phyloP scores from a whole-genome alignment of 2,888 invertebrate genomes.

The Hydraecia micacea region DNA sequence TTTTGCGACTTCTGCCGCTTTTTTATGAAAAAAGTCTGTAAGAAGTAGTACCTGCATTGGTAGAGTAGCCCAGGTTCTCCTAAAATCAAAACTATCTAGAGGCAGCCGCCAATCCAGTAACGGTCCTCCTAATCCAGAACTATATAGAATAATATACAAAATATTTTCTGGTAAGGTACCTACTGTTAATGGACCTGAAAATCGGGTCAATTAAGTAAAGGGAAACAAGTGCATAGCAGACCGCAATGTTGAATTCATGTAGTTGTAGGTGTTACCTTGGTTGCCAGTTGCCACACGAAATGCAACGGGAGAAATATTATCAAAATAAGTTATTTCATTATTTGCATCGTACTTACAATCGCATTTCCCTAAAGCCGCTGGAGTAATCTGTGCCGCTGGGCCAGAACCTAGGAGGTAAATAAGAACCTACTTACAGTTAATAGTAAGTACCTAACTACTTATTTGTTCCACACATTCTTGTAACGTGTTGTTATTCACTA shows the following conservation, averaged over 20 bases:
- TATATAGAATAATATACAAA: background rate
- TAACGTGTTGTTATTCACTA: slow-evolving; percentile 17
- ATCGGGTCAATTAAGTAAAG: background rate
- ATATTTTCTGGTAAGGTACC: background rate
- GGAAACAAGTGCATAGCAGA: background rate
- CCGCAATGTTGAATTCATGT: background rate
- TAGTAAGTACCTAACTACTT: background rate
- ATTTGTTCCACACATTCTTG: slow-evolving; percentile 20
- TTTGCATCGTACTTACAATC: background rate
- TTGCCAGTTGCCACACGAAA: background rate
- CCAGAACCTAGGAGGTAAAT: background rate
- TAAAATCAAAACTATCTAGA: background rate
- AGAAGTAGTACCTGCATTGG: background rate
- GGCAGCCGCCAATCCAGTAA: background rate
- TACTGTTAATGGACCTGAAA: background rate
- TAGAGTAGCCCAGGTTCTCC: background rate
- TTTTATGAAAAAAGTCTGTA: background rate
- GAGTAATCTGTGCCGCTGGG: no score
- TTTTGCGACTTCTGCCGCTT: background rate
- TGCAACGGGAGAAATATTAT: background rate
- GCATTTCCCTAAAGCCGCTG: background rate
- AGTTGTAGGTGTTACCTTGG: background rate
- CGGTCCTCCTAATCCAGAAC: background rate
- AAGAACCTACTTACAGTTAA: background rate
- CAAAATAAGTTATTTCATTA: background rate